Percentiles rank a stretch among this genome's conserved stretches.
Evolutionary conservation across 2,113 vertebrate species (phyloP).

Genomic region (Podiceps cristatus): DNA sequence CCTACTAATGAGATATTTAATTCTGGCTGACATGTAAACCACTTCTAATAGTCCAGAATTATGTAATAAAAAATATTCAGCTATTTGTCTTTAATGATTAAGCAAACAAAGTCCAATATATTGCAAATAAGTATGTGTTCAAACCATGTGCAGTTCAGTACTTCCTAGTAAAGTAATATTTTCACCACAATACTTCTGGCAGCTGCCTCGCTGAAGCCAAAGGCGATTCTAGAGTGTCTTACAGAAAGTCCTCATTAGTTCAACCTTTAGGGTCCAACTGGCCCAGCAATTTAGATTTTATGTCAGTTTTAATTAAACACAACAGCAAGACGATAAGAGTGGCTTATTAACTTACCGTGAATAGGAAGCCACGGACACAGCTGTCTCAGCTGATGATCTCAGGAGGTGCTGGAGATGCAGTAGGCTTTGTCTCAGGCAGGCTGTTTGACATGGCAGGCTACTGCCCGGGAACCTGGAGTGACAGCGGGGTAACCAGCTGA

Average conservation of each 20-base stretch:
- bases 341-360: background rate
- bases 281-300: background rate
- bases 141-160: background rate
- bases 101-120: background rate
- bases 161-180: background rate
- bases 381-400: background rate
- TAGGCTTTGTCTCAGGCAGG: background rate
- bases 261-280: background rate
- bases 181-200: background rate
- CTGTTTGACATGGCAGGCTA: too few species aligned
- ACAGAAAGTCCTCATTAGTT: background rate
- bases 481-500: background rate
- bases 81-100: constrained; percentile 50
- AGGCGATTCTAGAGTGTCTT: background rate
- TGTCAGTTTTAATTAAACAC: constrained; percentile 31
- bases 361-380: background rate
- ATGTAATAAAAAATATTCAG: background rate
- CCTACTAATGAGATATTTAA: constrained; percentile 50
- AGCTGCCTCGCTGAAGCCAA: background rate
- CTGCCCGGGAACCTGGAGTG: background rate
- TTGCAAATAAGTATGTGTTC: constrained; percentile 28
- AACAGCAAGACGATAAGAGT: background rate
- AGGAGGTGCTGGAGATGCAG: background rate
- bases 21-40: constrained; percentile 12
- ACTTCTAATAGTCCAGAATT: background rate